phyloP scores from a whole-genome alignment of 2,888 invertebrate genomes.

The Cryptocephalus moraei region DNA sequence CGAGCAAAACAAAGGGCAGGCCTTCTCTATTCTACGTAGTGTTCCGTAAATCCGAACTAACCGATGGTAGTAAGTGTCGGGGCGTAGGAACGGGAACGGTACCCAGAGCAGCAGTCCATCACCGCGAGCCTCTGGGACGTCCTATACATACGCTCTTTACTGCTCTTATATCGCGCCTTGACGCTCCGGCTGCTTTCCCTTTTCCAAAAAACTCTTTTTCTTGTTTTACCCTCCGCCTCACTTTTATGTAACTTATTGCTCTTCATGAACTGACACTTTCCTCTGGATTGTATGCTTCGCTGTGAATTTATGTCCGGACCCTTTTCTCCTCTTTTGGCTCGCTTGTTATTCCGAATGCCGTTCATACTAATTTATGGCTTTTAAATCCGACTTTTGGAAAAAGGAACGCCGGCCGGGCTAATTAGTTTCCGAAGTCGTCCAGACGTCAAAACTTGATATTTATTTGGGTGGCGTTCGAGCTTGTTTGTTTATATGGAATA shows the following conservation, averaged over 20 bases:
- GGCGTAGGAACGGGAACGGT: slow-evolving; percentile 11
- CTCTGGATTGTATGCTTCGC: slow-evolving; percentile 12
- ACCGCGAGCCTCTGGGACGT: slow-evolving; percentile 24
- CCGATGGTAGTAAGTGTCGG: slow-evolving; percentile 24
- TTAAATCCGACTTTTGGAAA: too few relatives aligned
- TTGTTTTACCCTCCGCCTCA: slow-evolving; percentile 14
- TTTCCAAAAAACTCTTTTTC: slow-evolving; percentile 21
- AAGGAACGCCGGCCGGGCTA: too few relatives aligned
- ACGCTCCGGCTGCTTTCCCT: slow-evolving; percentile 16
- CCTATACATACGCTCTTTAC: slow-evolving; percentile 23
- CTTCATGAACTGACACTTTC: slow-evolving; percentile 18
- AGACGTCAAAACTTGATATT: too few relatives aligned
- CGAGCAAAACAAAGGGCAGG: too few relatives aligned
- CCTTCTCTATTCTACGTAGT: too few relatives aligned
- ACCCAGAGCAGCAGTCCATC: slow-evolving; percentile 32
- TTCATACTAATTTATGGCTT: too few relatives aligned
- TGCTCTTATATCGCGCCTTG: slow-evolving; percentile 19
- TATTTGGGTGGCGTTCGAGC: too few relatives aligned
- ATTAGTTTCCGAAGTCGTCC: too few relatives aligned
- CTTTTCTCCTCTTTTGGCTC: neutral
- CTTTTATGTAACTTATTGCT: slow-evolving; percentile 27
- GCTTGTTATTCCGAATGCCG: too few relatives aligned
- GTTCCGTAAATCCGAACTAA: slow-evolving; percentile 29
- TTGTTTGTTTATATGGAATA: too few relatives aligned
- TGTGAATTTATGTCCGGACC: neutral